Evolutionary conservation across 1,140 invertebrate genomes (phyloP).

Genomic region (Atta cephalotes): DNA sequence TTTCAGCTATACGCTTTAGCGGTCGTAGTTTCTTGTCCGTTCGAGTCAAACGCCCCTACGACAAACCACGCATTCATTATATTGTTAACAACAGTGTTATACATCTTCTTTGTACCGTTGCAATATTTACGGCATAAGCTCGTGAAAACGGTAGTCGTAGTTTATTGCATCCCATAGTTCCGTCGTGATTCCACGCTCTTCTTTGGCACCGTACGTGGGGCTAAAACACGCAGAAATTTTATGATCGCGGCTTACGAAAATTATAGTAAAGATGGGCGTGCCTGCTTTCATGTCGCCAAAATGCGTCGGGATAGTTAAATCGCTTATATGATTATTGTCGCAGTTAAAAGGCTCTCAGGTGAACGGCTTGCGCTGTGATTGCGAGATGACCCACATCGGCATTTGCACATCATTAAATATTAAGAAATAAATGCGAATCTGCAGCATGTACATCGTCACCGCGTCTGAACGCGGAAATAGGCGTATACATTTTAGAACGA

Average conservation of each 20-base stretch:
- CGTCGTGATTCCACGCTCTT: conserved; percentile 20
- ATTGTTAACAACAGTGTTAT: conserved; percentile 35
- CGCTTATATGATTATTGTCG: neutral
- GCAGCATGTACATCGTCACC: neutral
- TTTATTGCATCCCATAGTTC: conserved; percentile 37
- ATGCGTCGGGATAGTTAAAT: neutral
- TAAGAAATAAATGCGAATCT: neutral
- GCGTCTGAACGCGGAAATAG: neutral
- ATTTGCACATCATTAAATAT: neutral
- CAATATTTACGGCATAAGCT: conserved; percentile 35
- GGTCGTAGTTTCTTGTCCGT: neutral
- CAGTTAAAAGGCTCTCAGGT: neutral
- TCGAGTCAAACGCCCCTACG: conserved; percentile 3
- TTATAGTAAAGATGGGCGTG: neutral
- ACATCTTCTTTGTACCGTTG: conserved; percentile 34
- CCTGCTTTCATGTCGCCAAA: conserved; percentile 8
- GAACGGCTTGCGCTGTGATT: too few relatives aligned
- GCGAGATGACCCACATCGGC: neutral
- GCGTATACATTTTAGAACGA: neutral
- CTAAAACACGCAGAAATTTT: conserved; percentile 12
- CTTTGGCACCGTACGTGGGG: conserved; percentile 18
- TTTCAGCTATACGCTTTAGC: neutral
- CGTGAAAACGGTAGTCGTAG: conserved; percentile 42
- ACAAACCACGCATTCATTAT: conserved; percentile 27
- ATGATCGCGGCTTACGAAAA: conserved; percentile 10